Base-by-base conservation (phyloP, 2,113 vertebrate genomes). In the Microcebus ravelobensis region DNA sequence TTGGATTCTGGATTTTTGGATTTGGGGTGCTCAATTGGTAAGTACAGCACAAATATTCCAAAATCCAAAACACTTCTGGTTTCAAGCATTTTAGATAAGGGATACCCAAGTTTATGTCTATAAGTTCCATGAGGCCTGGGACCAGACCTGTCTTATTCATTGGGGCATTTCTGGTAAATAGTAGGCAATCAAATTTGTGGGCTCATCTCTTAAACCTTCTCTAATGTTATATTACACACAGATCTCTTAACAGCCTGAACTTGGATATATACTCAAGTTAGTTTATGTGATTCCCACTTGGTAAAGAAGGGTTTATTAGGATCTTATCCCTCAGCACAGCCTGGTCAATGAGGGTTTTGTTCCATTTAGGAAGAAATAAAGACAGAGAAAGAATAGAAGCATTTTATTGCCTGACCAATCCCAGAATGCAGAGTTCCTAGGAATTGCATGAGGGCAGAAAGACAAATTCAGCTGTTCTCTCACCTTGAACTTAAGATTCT, bases 361-460 rank as follows among this genome's bases (percentile, higher is more conserved):
- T 85, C 27, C 42, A 87, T 8, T 70, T 48, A 96, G 5, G 73
- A 77, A 93, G 61, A 73, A 92, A 94, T n/a, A 74, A 52, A 81
- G 67, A 39, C 14, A 39, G 9, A 80, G 67, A 36, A 77, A n/a
- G 55, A 90, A 17, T 59, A 23, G 25, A 29, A 91, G 42, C 31
- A 88, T 84, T 96, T 96, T 85, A 92, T 29, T 91, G 25, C 42
- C 76, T 83, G 21, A 96, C 34, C 90, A 85, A 94, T 39, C 6
- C 36, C 27, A 73, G 55, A 91, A 70, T 0, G 8, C 23, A 76
- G 39, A 91, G 57, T 80, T 36, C 93, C 81, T 86, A 57, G 81
- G 68, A 70, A 91, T 2, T n/a, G 9, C 9, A n/a, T 29, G 34
- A 80, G 29, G 42, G 67, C 65, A 52, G 65, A 91, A 87, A 96